These are phyloP conservation scores for Acanthoscelides obtectus DNA, from an alignment of 2,888 invertebrate genomes.

Conservation along the genomic window DNA sequence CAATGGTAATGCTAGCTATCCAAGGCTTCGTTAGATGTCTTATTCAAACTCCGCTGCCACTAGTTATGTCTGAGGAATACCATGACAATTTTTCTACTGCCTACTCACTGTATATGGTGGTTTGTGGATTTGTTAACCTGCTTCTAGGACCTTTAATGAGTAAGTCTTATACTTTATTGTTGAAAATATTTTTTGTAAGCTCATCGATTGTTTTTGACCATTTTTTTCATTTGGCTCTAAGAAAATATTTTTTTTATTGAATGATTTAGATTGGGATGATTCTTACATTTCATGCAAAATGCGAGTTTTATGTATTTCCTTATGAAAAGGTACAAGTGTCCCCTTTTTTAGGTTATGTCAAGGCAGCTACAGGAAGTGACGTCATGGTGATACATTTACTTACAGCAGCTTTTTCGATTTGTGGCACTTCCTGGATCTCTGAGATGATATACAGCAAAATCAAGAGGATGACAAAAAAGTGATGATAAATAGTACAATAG, in stretches of 20 bases:
- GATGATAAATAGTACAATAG: neutral
- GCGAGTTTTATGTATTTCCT: neutral
- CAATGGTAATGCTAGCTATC: conserved; percentile 55
- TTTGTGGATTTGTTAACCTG: conserved; percentile 64
- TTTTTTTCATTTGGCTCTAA: too few relatives aligned
- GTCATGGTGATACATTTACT: conserved; percentile 63
- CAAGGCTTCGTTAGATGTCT: conserved; percentile 68
- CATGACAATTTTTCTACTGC: conserved; percentile 69
- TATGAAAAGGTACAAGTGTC: neutral
- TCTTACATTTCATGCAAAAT: too few relatives aligned
- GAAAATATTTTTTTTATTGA: too few relatives aligned
- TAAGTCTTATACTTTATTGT: conserved; percentile 36
- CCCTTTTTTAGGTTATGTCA: conserved; percentile 54
- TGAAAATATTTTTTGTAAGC: conserved; percentile 39
- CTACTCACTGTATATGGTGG: conserved; percentile 66
- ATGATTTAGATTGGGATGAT: too few relatives aligned
- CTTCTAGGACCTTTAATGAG: conserved; percentile 67
- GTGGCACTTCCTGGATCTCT: conserved; percentile 64
- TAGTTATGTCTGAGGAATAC: conserved; percentile 65
- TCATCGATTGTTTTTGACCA: neutral
- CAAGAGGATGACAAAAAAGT: neutral
- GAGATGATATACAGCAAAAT: conserved; percentile 46
- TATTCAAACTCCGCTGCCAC: conserved; percentile 65
- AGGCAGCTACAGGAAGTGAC: conserved; percentile 61
- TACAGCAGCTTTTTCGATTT: conserved; percentile 60